phyloP scores from a whole-genome alignment of 2,797 vertebrate species.

The Microhierax caerulescens region DNA sequence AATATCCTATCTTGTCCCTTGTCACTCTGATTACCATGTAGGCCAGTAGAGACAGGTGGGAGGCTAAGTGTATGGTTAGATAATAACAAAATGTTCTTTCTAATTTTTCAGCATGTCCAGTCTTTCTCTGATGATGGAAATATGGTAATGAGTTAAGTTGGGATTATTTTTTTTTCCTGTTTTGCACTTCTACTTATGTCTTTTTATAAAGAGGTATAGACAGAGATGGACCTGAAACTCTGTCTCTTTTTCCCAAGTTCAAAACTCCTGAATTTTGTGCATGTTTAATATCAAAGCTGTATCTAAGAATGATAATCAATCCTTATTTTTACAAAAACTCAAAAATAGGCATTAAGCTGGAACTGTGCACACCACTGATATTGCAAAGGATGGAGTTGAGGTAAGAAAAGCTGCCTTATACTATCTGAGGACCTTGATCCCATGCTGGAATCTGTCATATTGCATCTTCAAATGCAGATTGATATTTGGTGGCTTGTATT shows the following conservation, averaged over 20 bases:
- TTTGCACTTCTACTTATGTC: background rate
- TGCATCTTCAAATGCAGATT: background rate
- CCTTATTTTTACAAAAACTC: background rate
- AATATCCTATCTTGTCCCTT: background rate
- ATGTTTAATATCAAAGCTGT: background rate
- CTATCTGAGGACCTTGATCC: background rate
- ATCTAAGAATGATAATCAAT: background rate
- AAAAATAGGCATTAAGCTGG: background rate
- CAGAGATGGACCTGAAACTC: background rate
- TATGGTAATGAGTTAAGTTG: background rate
- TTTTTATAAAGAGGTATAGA: background rate
- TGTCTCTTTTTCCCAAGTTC: background rate
- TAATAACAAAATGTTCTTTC: background rate
- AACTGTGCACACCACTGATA: background rate
- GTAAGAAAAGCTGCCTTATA: background rate
- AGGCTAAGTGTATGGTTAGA: background rate
- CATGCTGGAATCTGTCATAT: background rate
- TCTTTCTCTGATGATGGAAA: background rate
- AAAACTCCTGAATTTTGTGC: background rate
- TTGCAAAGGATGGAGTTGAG: background rate
- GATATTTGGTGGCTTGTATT: background rate
- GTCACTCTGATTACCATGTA: background rate
- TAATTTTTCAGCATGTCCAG: background rate
- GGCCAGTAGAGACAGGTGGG: background rate
- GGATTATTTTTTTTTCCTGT: fast-evolving